A percentile compares a stretch with the other conserved stretches of the same genome.
These are phyloP conservation scores for Xenopus petersii DNA, from an alignment of 2,797 vertebrate species.

Conservation along the genomic window DNA sequence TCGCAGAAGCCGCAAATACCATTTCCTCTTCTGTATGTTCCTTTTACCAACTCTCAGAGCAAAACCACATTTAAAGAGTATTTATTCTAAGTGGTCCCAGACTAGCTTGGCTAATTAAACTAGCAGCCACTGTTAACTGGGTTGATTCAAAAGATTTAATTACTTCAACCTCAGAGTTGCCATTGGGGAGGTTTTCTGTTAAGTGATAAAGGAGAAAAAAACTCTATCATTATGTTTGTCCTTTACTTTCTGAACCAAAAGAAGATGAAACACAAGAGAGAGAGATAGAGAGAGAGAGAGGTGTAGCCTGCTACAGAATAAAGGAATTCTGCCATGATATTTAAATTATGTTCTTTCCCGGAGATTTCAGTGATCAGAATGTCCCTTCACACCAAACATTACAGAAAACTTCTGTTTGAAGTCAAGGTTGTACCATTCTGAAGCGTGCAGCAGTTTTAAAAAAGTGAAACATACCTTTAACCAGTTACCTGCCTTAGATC, in stretches of 20 bases:
- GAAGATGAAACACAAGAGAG: conserved; percentile 24
- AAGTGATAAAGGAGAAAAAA: conserved; percentile 40
- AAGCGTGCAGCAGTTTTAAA: too few species aligned
- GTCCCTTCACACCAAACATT: conserved; percentile 16
- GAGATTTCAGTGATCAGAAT: conserved; percentile 19
- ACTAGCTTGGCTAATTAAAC: conserved; percentile 47
- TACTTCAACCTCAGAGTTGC: conserved; percentile 48
- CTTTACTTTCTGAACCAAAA: conserved; percentile 33
- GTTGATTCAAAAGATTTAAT: conserved; percentile 50
- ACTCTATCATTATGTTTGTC: conserved; percentile 40
- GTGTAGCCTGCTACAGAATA: not conserved
- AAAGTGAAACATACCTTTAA: too few species aligned
- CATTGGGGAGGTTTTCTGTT: conserved; percentile 45
- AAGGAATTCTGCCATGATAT: conserved; percentile 18
- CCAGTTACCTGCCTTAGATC: too few species aligned
- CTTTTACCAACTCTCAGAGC: conserved; percentile 19
- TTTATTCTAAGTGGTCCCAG: conserved; percentile 49
- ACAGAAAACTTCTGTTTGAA: conserved; percentile 15
- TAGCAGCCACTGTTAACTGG: conserved; percentile 49
- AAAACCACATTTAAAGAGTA: conserved; percentile 45
- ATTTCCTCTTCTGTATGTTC: conserved; percentile 23
- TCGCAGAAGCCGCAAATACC: conserved; percentile 15
- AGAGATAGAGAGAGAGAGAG: not conserved
- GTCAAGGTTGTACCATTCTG: not conserved
- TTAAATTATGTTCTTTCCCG: conserved; percentile 31